These are phyloP conservation scores for Odontomyia ornata DNA, from an alignment of 2,888 invertebrate genomes.

Conservation along the genomic window DNA sequence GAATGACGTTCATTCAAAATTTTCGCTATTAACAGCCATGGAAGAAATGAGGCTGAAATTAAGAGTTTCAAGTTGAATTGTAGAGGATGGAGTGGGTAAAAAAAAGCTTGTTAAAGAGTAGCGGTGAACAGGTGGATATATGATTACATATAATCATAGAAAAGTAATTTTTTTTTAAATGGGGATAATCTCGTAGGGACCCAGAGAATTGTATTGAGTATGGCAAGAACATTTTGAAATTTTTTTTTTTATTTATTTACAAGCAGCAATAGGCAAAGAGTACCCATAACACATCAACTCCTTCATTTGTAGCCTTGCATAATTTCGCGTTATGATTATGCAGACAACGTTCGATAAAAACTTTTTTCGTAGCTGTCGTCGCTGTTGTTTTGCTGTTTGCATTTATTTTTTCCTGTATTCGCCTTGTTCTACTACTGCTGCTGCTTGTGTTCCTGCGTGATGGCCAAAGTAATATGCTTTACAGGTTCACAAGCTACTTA, in stretches of 20 bases:
- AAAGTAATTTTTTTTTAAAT: too few relatives aligned
- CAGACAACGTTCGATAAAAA: conserved; percentile 53
- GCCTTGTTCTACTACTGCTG: too few relatives aligned
- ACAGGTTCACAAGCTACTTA: neutral
- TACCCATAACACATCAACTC: neutral
- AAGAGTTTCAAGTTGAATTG: too few relatives aligned
- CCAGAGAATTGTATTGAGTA: too few relatives aligned
- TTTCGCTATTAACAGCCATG: too few relatives aligned
- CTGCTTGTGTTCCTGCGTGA: neutral
- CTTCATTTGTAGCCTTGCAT: neutral
- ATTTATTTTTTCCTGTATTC: neutral
- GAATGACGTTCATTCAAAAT: too few relatives aligned
- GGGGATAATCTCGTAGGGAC: too few relatives aligned
- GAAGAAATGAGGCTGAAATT: too few relatives aligned
- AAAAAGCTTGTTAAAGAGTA: too few relatives aligned
- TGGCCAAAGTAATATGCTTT: neutral
- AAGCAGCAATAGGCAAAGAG: neutral
- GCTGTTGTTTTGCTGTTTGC: neutral
- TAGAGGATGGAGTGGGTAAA: too few relatives aligned
- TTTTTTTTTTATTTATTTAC: neutral
- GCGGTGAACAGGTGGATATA: too few relatives aligned
- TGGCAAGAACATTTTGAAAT: conserved; percentile 1
- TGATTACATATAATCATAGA: too few relatives aligned
- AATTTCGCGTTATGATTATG: conserved; percentile 49
- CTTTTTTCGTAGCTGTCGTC: conserved; percentile 46